Base-by-base conservation (phyloP, 2,797 vertebrate species). In the Kryptopterus vitreolus region DNA sequence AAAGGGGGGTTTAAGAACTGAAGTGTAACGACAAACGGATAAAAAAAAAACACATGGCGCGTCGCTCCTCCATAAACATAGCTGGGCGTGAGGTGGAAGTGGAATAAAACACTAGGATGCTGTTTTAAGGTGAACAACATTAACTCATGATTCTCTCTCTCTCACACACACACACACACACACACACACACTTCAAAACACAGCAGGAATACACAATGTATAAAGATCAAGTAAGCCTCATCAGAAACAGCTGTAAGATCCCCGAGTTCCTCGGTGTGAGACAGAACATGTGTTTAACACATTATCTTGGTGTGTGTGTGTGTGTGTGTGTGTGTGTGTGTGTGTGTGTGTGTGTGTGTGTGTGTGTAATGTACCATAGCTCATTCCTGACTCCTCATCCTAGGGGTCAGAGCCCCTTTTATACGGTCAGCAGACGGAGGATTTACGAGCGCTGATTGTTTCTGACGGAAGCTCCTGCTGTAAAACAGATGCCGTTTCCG, bases 351-450 rank as follows among this genome's bases (percentile, higher is more conserved):
- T 81, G 78, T 82, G 80, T 87, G 62, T 57, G 83, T 89, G 87
- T 84, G 87, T 88, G 88, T 85, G 87, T 90, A 91, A 93, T 90
- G 89, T 88, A 83, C 89, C 87, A 61, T 86, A 88, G 86, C 81
- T 86, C 84, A 89, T 91, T 89, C 81, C 81, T 87, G 82, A 82
- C 53, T 87, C 80, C 84, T 86, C 87, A 87, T 83, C 82, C 80
- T 75, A 50, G 88, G 89, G 91, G 90, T 92, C 90, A 90, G 87
- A 84, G 85, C 24, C 86, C 82, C 81, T 90, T n/a, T 90, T 91
- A 90, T 90, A 89, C 88, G 91, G 90, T 92, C 89, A 86, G 81
- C 22, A 76, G 77, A 79, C 33, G 55, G 57, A 59, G 84, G 87
- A 90, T 92, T 90, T 91, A 92, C 79, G 79, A 85, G 83, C 75